phyloP scores from a whole-genome alignment of 2,113 vertebrate species.

The Leptodactylus fuscus region DNA sequence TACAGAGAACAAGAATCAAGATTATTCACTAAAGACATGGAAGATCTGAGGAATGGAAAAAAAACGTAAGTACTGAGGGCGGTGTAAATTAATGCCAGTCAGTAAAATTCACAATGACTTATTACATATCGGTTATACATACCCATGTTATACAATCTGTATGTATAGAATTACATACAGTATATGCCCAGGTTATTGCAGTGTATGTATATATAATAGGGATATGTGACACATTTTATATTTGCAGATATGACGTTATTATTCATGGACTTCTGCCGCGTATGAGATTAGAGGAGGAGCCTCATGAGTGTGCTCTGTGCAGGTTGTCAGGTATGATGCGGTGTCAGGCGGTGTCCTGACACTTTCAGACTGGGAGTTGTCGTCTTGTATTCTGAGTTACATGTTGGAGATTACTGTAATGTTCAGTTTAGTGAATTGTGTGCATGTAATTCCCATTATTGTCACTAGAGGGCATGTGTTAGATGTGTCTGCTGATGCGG shows the following conservation, averaged over 20 bases:
- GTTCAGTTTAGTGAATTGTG: no score
- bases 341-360: background rate
- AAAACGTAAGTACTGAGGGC: background rate
- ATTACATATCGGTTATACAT: no score
- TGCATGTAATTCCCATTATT: no score
- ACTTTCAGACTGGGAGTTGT: no score
- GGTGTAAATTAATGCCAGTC: no score
- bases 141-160: no score
- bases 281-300: no score
- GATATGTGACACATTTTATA: background rate
- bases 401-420: no score
- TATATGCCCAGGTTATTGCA: background rate
- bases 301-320: background rate
- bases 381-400: no score
- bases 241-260: background rate
- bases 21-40: background rate
- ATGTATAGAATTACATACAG: background rate
- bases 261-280: background rate
- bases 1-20: background rate
- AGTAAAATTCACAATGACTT: no score
- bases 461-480: no score
- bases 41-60: background rate
- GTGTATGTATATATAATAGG: background rate
- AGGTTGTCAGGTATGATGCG: constrained; percentile 8
- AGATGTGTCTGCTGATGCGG: no score